These are phyloP conservation scores for Apoda limacodes DNA, from an alignment of 2,888 invertebrate species.

Conservation along the genomic window DNA sequence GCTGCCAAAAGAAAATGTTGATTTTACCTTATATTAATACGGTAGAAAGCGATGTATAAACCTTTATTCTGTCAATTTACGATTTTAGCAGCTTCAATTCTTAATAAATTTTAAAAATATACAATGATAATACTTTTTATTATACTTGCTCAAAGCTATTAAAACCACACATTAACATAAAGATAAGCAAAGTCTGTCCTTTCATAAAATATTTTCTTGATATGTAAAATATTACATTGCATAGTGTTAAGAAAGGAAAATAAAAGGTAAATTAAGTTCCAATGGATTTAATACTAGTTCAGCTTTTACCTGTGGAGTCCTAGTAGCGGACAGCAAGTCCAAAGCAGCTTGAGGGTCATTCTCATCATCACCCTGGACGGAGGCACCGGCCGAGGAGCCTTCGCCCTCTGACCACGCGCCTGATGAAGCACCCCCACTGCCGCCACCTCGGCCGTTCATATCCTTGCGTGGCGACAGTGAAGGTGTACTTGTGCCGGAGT, in stretches of 20 bases:
- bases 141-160: no score
- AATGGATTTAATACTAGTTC: neutral
- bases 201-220: neutral
- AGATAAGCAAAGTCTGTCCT: no score
- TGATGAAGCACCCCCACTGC: constrained; percentile 73
- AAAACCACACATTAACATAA: no score
- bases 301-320: constrained; percentile 79
- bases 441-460: constrained; percentile 62
- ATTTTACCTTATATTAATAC: no score
- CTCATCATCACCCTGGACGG: constrained; percentile 80
- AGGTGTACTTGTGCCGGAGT: constrained; percentile 69
- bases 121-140: no score
- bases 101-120: no score
- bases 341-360: constrained; percentile 75
- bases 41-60: no score
- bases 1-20: no score
- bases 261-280: neutral
- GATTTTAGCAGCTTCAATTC: no score
- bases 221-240: no score
- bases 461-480: constrained; percentile 79
- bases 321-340: constrained; percentile 79
- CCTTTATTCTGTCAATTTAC: no score
- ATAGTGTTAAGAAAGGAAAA: neutral
- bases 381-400: constrained; percentile 79
- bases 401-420: constrained; percentile 80